These are phyloP conservation scores for Dioctria linearis DNA, from an alignment of 2,888 invertebrate species.

Conservation along the genomic window DNA sequence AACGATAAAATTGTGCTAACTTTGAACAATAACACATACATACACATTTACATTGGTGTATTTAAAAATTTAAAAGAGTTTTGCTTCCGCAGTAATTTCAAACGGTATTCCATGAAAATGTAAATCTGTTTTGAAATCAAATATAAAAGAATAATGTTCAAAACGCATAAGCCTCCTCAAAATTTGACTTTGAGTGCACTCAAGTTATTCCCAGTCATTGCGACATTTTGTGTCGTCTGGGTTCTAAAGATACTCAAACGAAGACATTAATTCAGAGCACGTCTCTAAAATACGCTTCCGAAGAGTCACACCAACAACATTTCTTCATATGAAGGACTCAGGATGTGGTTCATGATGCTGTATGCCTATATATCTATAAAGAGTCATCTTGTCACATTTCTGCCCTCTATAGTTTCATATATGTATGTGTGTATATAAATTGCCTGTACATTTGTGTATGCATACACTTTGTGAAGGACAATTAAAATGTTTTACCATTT, in stretches of 20 bases:
- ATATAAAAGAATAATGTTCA: not conserved
- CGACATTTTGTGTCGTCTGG: constrained; percentile 36
- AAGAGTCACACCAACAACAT: constrained; percentile 33
- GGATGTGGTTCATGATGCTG: constrained; percentile 11
- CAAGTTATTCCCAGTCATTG: constrained; percentile 20
- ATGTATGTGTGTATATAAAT: not conserved
- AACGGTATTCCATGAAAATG: not conserved
- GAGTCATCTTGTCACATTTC: no score
- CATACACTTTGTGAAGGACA: not conserved
- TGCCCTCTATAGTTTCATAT: no score
- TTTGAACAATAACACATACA: no score
- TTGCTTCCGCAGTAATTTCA: not conserved
- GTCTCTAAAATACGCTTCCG: constrained; percentile 38
- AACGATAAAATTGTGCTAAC: no score
- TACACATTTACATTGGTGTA: no score
- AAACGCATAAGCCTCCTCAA: constrained; percentile 7
- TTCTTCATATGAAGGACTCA: constrained; percentile 1
- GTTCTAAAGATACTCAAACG: constrained; percentile 14
- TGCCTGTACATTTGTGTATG: not conserved
- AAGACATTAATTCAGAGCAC: constrained; percentile 41
- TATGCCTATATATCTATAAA: no score
- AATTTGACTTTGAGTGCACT: constrained; percentile 24
- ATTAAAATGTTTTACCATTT: not conserved
- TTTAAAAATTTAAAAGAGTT: not conserved
- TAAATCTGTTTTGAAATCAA: not conserved